A percentile compares a stretch with the other conserved stretches of the same genome.
Conservation (phyloP, 2,888 invertebrate species). For the Oligia fasciuncula region DNA sequence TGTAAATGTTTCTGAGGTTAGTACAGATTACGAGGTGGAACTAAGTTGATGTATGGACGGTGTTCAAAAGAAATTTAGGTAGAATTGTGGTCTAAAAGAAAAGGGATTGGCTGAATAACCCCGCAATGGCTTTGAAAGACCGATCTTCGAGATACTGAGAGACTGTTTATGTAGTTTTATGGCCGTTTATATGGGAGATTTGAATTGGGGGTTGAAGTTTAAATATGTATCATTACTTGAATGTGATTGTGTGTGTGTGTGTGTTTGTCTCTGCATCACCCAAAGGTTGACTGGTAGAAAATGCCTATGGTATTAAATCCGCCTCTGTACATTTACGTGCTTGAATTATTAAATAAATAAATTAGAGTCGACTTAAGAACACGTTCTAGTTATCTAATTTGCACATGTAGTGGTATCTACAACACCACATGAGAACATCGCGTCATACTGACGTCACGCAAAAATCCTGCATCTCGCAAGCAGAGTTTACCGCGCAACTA, state of each 20-base stretch:
- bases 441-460: too few relatives aligned
- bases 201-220: not conserved
- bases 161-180: slow-evolving; percentile 46
- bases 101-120: slow-evolving; percentile 66
- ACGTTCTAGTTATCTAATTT: too few relatives aligned
- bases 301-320: too few relatives aligned
- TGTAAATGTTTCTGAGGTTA: slow-evolving; percentile 74
- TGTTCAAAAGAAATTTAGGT: slow-evolving; percentile 79
- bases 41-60: slow-evolving; percentile 84
- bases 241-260: not conserved
- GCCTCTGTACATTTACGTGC: too few relatives aligned
- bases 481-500: too few relatives aligned
- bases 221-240: not conserved
- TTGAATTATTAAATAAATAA: too few relatives aligned
- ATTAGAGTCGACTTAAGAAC: too few relatives aligned
- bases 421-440: too few relatives aligned
- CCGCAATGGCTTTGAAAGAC: slow-evolving; percentile 60
- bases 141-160: slow-evolving; percentile 49
- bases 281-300: too few relatives aligned
- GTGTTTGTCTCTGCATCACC: too few relatives aligned
- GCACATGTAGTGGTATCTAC: too few relatives aligned
- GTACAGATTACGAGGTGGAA: slow-evolving; percentile 83
- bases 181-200: slow-evolving; percentile 18
- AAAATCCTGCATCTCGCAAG: too few relatives aligned
- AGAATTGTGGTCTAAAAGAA: slow-evolving; percentile 73